A percentile compares a stretch with the other conserved stretches of the same genome.
These are phyloP conservation scores for Hyphantria cunea DNA, from an alignment of 1,140 invertebrate species.

Conservation along the genomic window DNA sequence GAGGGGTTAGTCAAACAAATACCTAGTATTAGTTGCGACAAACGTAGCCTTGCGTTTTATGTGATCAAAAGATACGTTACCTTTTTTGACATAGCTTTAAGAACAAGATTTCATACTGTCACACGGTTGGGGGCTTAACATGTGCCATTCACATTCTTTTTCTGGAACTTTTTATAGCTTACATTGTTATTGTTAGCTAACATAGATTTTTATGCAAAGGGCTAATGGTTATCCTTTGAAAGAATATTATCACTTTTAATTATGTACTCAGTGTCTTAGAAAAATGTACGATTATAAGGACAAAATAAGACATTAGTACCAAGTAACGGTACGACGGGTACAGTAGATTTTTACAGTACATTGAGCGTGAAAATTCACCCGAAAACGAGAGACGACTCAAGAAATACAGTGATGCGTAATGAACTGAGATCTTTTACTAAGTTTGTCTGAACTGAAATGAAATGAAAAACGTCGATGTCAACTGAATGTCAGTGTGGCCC, in stretches of 20 bases:
- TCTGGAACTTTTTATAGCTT: background rate
- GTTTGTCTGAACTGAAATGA: conserved; percentile 21
- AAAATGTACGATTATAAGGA: conserved; percentile 33
- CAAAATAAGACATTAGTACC: conserved; percentile 25
- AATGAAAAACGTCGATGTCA: conserved; percentile 11
- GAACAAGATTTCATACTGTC: conserved; percentile 7
- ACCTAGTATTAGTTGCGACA: conserved; percentile 61
- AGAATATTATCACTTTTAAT: background rate
- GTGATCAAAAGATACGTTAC: conserved; percentile 12
- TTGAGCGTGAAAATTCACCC: conserved; percentile 41
- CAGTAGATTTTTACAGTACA: conserved; percentile 47
- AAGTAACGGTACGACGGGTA: conserved; percentile 30
- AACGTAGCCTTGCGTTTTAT: conserved; percentile 46
- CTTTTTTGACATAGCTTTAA: background rate
- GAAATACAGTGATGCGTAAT: conserved; percentile 46
- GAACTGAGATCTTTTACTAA: conserved; percentile 41
- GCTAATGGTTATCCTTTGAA: conserved; percentile 2
- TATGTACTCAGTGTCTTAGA: conserved; percentile 13
- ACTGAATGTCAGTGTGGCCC: conserved; percentile 5
- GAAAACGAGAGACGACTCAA: conserved; percentile 33
- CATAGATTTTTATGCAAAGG: background rate
- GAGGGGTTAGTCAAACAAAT: conserved; percentile 65
- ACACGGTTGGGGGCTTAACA: conserved; percentile 1
- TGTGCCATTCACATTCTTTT: background rate
- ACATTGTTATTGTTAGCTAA: too few relatives aligned